These are phyloP conservation scores for Gobiocypris rarus DNA, from an alignment of 2,113 vertebrate genomes.

Conservation along the genomic window DNA sequence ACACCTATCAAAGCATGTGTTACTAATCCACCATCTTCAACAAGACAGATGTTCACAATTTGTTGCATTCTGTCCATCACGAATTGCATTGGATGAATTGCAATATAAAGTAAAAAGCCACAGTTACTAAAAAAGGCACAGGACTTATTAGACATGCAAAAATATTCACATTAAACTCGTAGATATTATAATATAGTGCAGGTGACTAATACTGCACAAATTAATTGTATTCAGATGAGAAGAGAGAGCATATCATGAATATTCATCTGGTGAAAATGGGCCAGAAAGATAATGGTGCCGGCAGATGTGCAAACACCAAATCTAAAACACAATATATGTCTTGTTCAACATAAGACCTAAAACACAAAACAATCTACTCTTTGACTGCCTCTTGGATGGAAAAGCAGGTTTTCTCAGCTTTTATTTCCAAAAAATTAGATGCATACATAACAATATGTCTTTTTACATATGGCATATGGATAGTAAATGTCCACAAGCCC, in stretches of 20 bases:
- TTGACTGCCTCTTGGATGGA: neutral
- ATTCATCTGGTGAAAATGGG: slow-evolving; percentile 23
- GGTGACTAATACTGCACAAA: neutral
- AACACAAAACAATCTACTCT: neutral
- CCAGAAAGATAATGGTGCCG: neutral
- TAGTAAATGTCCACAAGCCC: neutral
- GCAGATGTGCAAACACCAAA: slow-evolving; percentile 21
- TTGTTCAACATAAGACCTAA: neutral
- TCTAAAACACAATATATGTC: neutral
- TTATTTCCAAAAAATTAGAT: neutral
- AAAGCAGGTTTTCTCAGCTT: neutral
- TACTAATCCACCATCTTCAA: neutral
- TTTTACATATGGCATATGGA: neutral
- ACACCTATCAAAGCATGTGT: neutral
- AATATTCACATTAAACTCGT: neutral
- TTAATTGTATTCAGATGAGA: neutral
- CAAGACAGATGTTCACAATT: neutral
- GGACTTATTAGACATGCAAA: neutral
- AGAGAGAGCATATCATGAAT: slow-evolving; percentile 12
- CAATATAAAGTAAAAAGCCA: neutral
- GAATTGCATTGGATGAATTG: neutral
- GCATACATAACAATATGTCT: neutral
- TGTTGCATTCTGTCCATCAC: neutral
- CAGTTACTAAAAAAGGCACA: neutral
- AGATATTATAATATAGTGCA: neutral